Evolutionary conservation across 1,140 invertebrate genomes (phyloP), one percentile per base, ranked within the genome.

Genomic region (Aphelinus certus): DNA sequence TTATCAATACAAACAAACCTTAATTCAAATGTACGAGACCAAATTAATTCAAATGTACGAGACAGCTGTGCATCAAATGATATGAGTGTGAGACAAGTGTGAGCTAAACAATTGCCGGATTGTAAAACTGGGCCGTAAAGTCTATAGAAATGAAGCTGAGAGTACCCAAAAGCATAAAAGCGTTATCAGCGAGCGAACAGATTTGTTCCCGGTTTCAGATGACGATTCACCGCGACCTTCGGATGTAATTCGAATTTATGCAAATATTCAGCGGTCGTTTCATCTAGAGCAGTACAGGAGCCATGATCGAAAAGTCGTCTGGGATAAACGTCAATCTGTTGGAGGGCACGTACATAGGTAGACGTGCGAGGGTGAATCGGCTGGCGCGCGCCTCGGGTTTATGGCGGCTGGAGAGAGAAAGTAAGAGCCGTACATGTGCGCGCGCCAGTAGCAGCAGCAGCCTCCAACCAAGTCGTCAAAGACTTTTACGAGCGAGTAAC

Each of bases 401-500:
- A 88, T 86, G 80, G 82, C 83, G 77, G 79, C 79, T 2, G 46
- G 53, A 46, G 43, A 51, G 51, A 45, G 57, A 42, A 56, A 64
- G 62, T 10, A 57, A 70, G 66, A 74, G 73, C 48, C 49, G 73
- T 68, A 69, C 49, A 64, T 46, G 73, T 49, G 1, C n/a, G 10
- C 51, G 49, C 63, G 46, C 81, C 79, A 76, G 62, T 62, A 63
- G 66, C 63, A 68, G 53, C 80, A 79, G 79, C 77, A 78, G 80
- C 81, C 83, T 53, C 68, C 81, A 81, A 83, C 83, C 74, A 86
- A 86, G 86, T 87, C 87, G 86, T 88, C 86, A 88, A 87, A 87
- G 85, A 85, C 86, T 88, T 87, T 88, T 87, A 88, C 85, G 87
- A 88, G 85, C 86, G 80, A 81, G 84, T 87, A 87, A 88, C 86